Evolutionary conservation across 2,888 invertebrate genomes (phyloP), one percentile per base, ranked within the genome.

Genomic region (Odontocolon sp.): DNA sequence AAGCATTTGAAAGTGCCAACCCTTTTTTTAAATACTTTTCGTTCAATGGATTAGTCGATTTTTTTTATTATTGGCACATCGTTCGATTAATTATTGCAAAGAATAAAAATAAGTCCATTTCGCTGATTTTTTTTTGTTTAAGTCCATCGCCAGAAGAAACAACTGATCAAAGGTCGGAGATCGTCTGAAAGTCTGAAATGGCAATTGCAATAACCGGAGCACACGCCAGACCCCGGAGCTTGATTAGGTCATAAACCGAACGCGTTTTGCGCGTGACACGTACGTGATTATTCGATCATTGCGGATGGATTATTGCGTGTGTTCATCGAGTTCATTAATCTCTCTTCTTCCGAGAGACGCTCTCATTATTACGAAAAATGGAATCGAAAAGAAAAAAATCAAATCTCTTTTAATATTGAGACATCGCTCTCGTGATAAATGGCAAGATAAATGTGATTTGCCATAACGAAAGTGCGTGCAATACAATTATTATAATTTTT

Each of bases 161-260:
- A n/a, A 54, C 28, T 28, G 54, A 33, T 45, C 56, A 56, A 67
- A 56, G 67, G 56, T 56, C 56, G 42, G 56, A 67, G 67, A 33
- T 67, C 56, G 56, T 18, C 9, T 23, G 8, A 56, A 56, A 33
- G 14, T 56, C 40, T n/a, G 8, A 18, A 23, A 31, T n/a, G 9
- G 33, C 42, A 67, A 45, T 56, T 16, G 36, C n/a, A 52, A 31
- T 56, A 21, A 38, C 21, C 11, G n/a, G 21, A 47, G 54, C n/a
- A n/a, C 45, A 33, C 66, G 31, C 21, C 11, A 42, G 50, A 36
- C 57, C 18, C 31, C 38, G 31, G 28, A 26, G 26, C 16, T 47
- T 33, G 63, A 59, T 59, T 28, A 57, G 47, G 40, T 47, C 59
- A 21, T 14, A 50, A 28, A 28, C 16, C 36, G 6, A 47, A 11